These are phyloP conservation scores for Porites lobata DNA, from an alignment of 92 coral and sea anemone species.

Conservation along the genomic window DNA sequence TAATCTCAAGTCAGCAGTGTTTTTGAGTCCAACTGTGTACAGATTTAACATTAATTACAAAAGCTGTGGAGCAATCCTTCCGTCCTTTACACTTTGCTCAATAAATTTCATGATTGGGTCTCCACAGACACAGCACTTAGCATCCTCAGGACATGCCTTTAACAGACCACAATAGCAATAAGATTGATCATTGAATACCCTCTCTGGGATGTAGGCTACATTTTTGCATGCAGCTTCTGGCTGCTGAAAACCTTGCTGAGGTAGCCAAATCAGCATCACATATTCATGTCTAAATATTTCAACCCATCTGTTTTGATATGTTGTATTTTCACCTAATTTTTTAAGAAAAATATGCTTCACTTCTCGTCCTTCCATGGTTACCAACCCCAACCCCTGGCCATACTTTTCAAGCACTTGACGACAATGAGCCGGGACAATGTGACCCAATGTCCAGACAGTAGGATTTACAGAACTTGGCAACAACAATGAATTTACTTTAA, in stretches of 20 bases:
- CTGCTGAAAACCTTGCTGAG: constrained; percentile 56
- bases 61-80: constrained; percentile 40
- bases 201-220: constrained; percentile 56
- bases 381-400: constrained; percentile 57
- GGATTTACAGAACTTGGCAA: constrained; percentile 49
- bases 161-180: constrained; percentile 77
- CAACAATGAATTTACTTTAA: constrained; percentile 47
- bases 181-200: constrained; percentile 59
- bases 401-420: constrained; percentile 48
- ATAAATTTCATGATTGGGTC: constrained; percentile 63
- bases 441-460: constrained; percentile 61
- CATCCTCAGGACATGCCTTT: constrained; percentile 64
- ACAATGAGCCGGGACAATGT: constrained; percentile 62
- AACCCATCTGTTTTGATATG: constrained; percentile 56
- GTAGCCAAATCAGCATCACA: constrained; percentile 54
- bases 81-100: constrained; percentile 58
- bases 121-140: constrained; percentile 66
- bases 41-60: background rate
- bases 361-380: constrained; percentile 67
- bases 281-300: constrained; percentile 60
- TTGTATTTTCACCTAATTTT: constrained; percentile 42
- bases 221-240: constrained; percentile 3
- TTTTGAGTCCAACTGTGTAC: background rate
- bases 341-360: constrained; percentile 45
- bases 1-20: background rate